A percentile compares a stretch with the other conserved stretches of the same genome.
These are phyloP conservation scores for Nicator chloris DNA, from an alignment of 2,113 vertebrate genomes.

Conservation along the genomic window DNA sequence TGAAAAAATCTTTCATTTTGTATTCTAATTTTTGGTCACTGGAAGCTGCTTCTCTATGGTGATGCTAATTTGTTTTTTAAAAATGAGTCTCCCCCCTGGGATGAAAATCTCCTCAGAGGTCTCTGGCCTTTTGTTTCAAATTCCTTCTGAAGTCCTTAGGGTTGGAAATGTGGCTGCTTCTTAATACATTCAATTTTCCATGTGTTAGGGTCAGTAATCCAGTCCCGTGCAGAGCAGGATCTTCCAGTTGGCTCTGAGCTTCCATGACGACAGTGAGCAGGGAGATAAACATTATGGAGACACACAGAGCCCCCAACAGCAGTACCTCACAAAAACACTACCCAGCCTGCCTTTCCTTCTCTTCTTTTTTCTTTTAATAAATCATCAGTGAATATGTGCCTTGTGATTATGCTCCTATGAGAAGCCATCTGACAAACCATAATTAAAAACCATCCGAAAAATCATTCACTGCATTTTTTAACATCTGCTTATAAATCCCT, in stretches of 20 bases:
- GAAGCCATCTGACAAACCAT: conserved; percentile 16
- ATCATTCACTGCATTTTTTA: not conserved
- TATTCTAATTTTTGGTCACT: conserved; percentile 49
- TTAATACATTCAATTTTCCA: conserved; percentile 59
- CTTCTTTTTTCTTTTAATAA: not conserved
- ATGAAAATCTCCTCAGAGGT: conserved; percentile 56
- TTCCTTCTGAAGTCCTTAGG: conserved; percentile 46
- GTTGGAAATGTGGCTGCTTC: conserved; percentile 16
- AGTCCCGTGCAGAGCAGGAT: conserved; percentile 22
- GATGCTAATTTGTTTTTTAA: conserved; percentile 59
- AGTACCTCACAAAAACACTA: not conserved
- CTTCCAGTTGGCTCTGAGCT: conserved; percentile 46
- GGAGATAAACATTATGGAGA: conserved; percentile 26
- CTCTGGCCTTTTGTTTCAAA: conserved; percentile 62
- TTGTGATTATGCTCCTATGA: conserved; percentile 24
- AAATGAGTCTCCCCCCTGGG: conserved; percentile 19
- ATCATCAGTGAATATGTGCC: not conserved
- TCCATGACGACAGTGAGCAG: conserved; percentile 48
- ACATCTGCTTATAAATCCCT: conserved; percentile 20
- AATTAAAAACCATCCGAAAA: not conserved
- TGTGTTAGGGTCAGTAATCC: conserved; percentile 57
- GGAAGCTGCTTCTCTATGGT: conserved; percentile 52
- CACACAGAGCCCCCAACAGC: not conserved
- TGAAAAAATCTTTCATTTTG: conserved; percentile 31
- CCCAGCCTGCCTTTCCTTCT: not conserved